Evolutionary conservation across 2,888 invertebrate genomes (phyloP), one percentile per base, ranked within the genome.

Genomic region (Phengaris arion): DNA sequence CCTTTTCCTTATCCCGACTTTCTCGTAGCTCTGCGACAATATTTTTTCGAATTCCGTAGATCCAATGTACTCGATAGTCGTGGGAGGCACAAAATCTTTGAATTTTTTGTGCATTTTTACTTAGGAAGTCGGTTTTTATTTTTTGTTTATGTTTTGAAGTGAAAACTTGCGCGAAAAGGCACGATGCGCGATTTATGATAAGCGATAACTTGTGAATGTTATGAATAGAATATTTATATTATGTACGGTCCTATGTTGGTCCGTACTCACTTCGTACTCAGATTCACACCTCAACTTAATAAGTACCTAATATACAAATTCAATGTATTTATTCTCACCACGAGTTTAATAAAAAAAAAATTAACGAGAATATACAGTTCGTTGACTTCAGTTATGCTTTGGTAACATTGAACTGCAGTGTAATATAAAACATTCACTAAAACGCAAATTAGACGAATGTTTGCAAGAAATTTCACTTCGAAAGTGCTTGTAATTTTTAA

Each of bases 331-430:
- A 64, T 64, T 64, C 45, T 64, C 35, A 12, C 64, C 64, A 64
- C 64, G 35, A 64, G 12, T 64, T 64, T 64, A 45, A 35, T 64
- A 64, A 15, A 64, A 64, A 64, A 15, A 35, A 35, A 35, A 35
- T 64, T 64, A 64, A 35, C 35, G 35, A 35, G 64, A 69, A 69
- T 12, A 48, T 59, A 15, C n/a, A 69, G 69, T 69, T 69, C 15
- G 6, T 15, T 69, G 69, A 69, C 69, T 69, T 48, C 35, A 9
- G 48, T 48, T 48, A 46, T 69, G 69, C 8, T 69, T 69, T 46
- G 48, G 48, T 69, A 69, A 48, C 69, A 69, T 48, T 69, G 2
- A 69, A 69, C 48, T 69, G 48, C 48, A 69, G 48, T 69, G n/a
- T 48, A 15, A 69, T 48, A 48, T 69, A 69, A n/a, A 59, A 22